Conservation (phyloP, 2,888 invertebrate genomes). For the Sesia apiformis region DNA sequence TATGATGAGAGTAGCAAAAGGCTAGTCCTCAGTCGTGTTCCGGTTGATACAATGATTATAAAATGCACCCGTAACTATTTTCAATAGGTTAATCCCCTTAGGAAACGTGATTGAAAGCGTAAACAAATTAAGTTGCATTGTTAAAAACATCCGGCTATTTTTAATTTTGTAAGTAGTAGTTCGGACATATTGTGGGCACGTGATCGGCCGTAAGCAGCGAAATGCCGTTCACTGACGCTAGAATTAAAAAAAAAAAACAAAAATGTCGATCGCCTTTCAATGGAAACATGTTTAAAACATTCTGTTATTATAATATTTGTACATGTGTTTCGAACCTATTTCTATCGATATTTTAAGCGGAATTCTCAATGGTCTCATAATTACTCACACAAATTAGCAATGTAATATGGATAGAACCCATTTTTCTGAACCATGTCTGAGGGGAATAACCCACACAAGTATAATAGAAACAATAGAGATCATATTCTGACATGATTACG, state of each 20-base stretch:
- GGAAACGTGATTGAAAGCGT: constrained; percentile 22
- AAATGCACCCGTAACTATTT: not conserved
- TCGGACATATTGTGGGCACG: not conserved
- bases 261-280: no score
- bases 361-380: no score
- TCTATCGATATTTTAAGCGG: no score
- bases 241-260: not conserved
- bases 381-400: no score
- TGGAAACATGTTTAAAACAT: no score
- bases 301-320: no score
- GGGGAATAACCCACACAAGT: constrained; percentile 8
- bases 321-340: no score
- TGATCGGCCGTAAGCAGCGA: not conserved
- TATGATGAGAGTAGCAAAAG: not conserved
- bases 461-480: not conserved
- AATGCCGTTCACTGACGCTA: not conserved
- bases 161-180: constrained; percentile 6
- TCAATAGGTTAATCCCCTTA: constrained; percentile 4
- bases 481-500: constrained; percentile 7
- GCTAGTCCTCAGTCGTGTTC: not conserved
- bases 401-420: no score
- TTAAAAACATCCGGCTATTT: constrained; percentile 17
- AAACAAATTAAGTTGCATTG: constrained; percentile 19
- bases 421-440: not conserved
- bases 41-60: not conserved